Evolutionary conservation across 2,888 invertebrate genomes (phyloP).

Genomic region (Ceriagrion tenellum): DNA sequence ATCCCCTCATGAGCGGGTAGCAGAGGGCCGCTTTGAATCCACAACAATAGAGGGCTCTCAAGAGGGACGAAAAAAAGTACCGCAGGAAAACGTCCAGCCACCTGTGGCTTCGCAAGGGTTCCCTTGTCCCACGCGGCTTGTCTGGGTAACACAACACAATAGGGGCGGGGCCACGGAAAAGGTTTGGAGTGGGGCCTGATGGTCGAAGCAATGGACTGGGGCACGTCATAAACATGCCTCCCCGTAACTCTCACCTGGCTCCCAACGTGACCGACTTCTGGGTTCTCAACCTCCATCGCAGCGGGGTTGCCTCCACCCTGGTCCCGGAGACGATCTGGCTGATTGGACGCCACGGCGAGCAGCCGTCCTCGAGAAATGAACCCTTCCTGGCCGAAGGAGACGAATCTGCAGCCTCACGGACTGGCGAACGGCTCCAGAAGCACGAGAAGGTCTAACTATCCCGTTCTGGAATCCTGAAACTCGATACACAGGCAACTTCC

Average conservation of each 20-base stretch:
- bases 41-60: not conserved
- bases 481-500: too few relatives aligned
- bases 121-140: not conserved
- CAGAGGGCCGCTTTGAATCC: not conserved
- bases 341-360: not conserved
- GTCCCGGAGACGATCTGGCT: not conserved
- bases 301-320: conserved; percentile 41
- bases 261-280: conserved; percentile 43
- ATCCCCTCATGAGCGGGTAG: not conserved
- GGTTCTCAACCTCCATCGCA: conserved; percentile 35
- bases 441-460: too few relatives aligned
- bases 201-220: not conserved
- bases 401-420: not conserved
- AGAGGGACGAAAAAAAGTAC: not conserved
- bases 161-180: not conserved
- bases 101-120: not conserved
- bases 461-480: too few relatives aligned
- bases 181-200: not conserved
- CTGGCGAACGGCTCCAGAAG: not conserved
- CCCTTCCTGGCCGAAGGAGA: not conserved
- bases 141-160: not conserved
- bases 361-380: not conserved
- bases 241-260: conserved; percentile 47
- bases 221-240: not conserved
- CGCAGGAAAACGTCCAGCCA: not conserved